Conservation (phyloP, 2,113 vertebrate species). For the Steatornis caripensis region DNA sequence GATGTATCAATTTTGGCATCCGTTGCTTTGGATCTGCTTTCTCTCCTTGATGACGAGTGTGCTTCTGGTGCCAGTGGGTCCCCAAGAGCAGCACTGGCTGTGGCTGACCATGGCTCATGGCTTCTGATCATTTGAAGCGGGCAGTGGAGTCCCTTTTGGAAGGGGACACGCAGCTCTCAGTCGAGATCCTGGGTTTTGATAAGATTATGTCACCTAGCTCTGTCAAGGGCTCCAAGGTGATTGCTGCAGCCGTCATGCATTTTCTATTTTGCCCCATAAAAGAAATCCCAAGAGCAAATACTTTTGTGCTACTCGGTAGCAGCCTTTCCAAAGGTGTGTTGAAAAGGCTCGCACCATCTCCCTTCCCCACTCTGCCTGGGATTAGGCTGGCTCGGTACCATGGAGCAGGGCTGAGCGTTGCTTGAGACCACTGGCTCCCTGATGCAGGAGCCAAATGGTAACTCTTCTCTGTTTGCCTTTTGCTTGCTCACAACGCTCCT, state of each 20-base stretch:
- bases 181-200: not conserved
- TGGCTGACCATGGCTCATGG: not conserved
- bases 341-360: not conserved
- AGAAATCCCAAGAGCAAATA: not conserved
- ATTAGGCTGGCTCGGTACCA: not conserved
- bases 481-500: not conserved
- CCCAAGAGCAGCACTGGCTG: not conserved
- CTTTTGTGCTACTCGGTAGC: not conserved
- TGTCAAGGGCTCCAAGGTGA: not conserved
- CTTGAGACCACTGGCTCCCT: not conserved
- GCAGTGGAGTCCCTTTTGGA: not conserved
- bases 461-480: not conserved
- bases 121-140: not conserved
- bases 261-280: not conserved
- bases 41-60: not conserved
- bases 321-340: not conserved
- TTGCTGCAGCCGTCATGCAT: accelerated
- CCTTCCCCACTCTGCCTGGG: not conserved
- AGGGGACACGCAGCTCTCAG: not conserved
- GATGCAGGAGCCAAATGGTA: not conserved
- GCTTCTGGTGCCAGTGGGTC: not conserved
- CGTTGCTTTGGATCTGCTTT: not conserved
- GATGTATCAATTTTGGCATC: not conserved
- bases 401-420: not conserved
- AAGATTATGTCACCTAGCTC: not conserved